Evolutionary conservation across 1,140 invertebrate species (phyloP).

Genomic region (Pseudomyrmex pallidus): DNA sequence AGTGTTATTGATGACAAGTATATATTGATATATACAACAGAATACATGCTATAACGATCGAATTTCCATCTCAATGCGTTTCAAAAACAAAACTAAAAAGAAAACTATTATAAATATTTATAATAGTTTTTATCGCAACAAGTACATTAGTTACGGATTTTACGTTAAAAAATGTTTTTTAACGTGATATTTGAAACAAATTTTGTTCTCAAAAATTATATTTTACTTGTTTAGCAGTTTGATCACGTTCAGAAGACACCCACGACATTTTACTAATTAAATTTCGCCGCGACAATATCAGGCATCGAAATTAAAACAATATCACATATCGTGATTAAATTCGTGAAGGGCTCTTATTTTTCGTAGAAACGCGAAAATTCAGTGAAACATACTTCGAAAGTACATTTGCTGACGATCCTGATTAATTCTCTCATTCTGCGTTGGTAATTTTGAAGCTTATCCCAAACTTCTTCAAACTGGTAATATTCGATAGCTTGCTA

Average conservation of each 20-base stretch:
- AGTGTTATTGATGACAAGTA: no score
- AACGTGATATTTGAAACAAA: no score
- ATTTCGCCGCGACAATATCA: constrained; percentile 5
- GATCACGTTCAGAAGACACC: background rate
- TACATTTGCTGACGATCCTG: constrained; percentile 19
- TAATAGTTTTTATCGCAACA: no score
- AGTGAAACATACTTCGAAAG: constrained; percentile 26
- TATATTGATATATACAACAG: no score
- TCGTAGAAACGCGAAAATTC: constrained; percentile 42
- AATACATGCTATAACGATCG: no score
- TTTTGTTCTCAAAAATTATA: background rate
- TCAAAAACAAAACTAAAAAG: no score
- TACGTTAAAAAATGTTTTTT: no score
- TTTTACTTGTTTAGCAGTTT: background rate
- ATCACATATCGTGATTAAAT: constrained; percentile 38
- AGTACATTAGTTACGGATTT: no score
- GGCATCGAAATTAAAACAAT: constrained; percentile 31
- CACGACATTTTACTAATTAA: constrained; percentile 44
- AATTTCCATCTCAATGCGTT: no score
- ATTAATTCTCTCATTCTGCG: constrained; percentile 49
- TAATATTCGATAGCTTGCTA: constrained; percentile 42
- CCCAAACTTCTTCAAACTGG: constrained; percentile 29
- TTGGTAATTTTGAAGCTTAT: constrained; percentile 53
- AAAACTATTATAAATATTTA: no score
- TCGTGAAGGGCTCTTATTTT: constrained; percentile 13